phyloP scores from a whole-genome alignment of 2,797 vertebrate genomes.

The Pipistrellus pygmaeus region DNA sequence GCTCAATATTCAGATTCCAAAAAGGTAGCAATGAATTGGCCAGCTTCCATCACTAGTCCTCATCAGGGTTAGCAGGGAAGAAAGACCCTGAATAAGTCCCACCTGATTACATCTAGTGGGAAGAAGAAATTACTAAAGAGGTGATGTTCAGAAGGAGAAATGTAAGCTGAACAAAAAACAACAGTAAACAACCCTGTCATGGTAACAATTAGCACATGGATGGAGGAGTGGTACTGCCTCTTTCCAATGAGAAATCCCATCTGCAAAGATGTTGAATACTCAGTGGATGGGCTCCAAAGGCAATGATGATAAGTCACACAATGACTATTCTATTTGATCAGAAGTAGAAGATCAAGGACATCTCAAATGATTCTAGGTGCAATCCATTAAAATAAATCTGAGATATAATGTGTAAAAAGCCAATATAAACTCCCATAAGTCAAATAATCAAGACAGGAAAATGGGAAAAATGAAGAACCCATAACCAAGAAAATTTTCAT shows the following conservation, averaged over 20 bases:
- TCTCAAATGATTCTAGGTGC: background rate
- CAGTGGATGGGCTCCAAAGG: background rate
- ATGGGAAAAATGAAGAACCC: background rate
- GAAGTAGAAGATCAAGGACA: background rate
- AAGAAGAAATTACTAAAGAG: constrained; percentile 14
- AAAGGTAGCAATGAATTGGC: background rate
- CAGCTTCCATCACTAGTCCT: background rate
- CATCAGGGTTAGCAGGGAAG: background rate
- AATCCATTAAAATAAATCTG: background rate
- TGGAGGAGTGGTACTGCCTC: background rate
- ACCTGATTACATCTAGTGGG: background rate
- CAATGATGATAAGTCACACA: background rate
- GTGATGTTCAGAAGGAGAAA: background rate
- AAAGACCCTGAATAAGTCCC: background rate
- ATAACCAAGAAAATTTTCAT: background rate
- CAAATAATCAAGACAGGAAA: constrained; percentile 19
- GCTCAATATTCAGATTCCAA: constrained; percentile 40
- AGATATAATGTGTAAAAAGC: background rate
- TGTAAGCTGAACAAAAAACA: background rate
- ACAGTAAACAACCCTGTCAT: background rate
- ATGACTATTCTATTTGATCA: too few species aligned
- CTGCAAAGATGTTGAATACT: background rate
- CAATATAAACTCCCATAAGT: background rate
- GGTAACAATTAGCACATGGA: background rate
- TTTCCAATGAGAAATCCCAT: constrained; percentile 27